Base-by-base conservation (phyloP, 1,140 invertebrate genomes). In the Vollenhovia emeryi region DNA sequence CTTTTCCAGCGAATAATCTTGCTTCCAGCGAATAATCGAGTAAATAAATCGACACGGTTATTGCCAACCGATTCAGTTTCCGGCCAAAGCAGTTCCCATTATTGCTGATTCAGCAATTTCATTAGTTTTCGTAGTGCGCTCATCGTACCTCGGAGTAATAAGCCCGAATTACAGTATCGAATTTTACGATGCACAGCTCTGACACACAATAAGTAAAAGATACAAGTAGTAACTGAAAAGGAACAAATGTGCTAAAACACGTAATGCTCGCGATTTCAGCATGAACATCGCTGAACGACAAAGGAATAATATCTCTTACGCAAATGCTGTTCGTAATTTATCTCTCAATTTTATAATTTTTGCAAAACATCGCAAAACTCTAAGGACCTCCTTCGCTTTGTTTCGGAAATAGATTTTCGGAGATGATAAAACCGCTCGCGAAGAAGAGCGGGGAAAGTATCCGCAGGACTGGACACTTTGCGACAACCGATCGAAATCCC, bases 31-130 rank as follows among this genome's bases (percentile, higher is more conserved):
- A 55, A 71, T 80, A 55, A 80, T 80, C 66, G 27, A 71, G 24
- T 33, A 36, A 59, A 73, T 60, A 57, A 45, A 82, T 73, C 66
- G 66, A 57, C 52, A 71, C 50, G 33, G 24, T 80, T 71, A 80
- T 80, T 68, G 50, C 78, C n/a, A 13, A 43, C 78, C 36, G 30
- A 73, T 82, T 82, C 62, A 52, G 45, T 69, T 48, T 0, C 50
- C 36, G n/a, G 24, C 50, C 18, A 80, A 71, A 71, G 78, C 78
- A 55, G 36, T 43, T 71, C 78, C 73, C 78, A 82, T 82, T 82
- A 82, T 43, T 71, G 36, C 36, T 71, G 78, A 48, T 73, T 71
- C 78, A 73, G 66, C 50, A 73, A 82, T 82, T 82, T 82, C 78
- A 73, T 82, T 82, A 82, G 33, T 82, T 82, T 82, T 73, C 66